These are phyloP conservation scores for Tamias sibiricus DNA, from an alignment of 2,113 vertebrate species.

Conservation along the genomic window DNA sequence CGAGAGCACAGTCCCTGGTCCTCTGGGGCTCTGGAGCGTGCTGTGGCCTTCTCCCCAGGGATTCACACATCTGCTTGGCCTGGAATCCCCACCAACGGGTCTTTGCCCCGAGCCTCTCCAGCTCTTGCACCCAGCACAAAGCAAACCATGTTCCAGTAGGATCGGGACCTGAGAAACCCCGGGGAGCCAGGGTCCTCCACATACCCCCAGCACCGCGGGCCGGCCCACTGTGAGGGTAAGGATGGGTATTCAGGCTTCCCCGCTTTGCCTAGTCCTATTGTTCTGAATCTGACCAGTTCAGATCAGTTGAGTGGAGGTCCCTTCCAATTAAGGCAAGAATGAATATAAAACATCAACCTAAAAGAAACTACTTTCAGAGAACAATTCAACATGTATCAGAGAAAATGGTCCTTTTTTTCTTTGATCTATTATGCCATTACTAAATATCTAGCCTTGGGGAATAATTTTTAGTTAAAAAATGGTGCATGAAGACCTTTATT, in stretches of 20 bases:
- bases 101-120: background rate
- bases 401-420: background rate
- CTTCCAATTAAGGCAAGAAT: background rate
- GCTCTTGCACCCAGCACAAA: background rate
- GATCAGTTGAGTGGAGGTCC: background rate
- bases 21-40: background rate
- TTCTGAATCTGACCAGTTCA: background rate
- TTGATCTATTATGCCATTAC: background rate
- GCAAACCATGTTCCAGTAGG: no score
- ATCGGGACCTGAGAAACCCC: background rate
- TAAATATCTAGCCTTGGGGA: conserved; percentile 23
- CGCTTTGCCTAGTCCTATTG: background rate
- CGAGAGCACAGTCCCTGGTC: background rate
- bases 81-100: background rate
- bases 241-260: background rate
- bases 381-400: background rate
- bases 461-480: conserved; percentile 40
- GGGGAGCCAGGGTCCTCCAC: background rate
- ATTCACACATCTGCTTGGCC: fast-evolving
- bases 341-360: background rate
- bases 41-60: background rate
- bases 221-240: fast-evolving
- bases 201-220: background rate
- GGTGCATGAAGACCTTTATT: background rate
- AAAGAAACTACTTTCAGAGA: conserved; percentile 14